phyloP scores from a whole-genome alignment of 1,140 invertebrate genomes.

The Plodia interpunctella region DNA sequence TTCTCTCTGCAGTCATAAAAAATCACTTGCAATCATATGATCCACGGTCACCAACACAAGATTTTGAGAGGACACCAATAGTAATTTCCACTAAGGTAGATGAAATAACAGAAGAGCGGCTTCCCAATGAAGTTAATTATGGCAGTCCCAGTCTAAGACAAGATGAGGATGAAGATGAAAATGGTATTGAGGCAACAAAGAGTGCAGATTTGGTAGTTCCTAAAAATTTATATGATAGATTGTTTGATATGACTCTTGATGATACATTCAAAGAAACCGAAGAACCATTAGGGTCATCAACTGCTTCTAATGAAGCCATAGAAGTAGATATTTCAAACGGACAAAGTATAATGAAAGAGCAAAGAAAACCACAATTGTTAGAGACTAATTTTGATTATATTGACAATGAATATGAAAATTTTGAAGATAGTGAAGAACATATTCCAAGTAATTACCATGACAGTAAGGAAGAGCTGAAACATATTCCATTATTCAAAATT shows the following conservation, averaged over 20 bases:
- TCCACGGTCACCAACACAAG: slow-evolving; percentile 64
- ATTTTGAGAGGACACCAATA: slow-evolving; percentile 68
- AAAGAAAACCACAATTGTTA: slow-evolving; percentile 45
- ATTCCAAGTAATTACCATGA: slow-evolving; percentile 21
- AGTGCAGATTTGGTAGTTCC: slow-evolving; percentile 49
- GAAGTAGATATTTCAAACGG: slow-evolving; percentile 43
- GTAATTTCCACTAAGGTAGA: slow-evolving; percentile 44
- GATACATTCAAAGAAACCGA: slow-evolving; percentile 52
- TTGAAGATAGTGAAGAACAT: slow-evolving; percentile 42
- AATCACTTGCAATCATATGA: slow-evolving; percentile 69
- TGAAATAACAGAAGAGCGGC: slow-evolving; percentile 25
- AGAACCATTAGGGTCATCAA: slow-evolving; percentile 60
- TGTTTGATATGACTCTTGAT: slow-evolving; percentile 55
- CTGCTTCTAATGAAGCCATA: slow-evolving; percentile 60
- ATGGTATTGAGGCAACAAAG: slow-evolving; percentile 34
- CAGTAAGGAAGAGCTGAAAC: slow-evolving; percentile 33
- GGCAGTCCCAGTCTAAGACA: slow-evolving; percentile 47
- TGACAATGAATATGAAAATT: slow-evolving; percentile 44
- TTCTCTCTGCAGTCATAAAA: slow-evolving; percentile 66
- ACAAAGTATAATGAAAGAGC: not conserved
- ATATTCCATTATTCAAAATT: slow-evolving; percentile 47
- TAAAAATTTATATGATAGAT: slow-evolving; percentile 61
- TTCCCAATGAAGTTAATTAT: slow-evolving; percentile 35
- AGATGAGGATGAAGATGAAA: slow-evolving; percentile 40
- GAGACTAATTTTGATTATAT: slow-evolving; percentile 76